These are phyloP conservation scores for Rhinella marina DNA, from an alignment of 2,797 vertebrate genomes.

Conservation along the genomic window DNA sequence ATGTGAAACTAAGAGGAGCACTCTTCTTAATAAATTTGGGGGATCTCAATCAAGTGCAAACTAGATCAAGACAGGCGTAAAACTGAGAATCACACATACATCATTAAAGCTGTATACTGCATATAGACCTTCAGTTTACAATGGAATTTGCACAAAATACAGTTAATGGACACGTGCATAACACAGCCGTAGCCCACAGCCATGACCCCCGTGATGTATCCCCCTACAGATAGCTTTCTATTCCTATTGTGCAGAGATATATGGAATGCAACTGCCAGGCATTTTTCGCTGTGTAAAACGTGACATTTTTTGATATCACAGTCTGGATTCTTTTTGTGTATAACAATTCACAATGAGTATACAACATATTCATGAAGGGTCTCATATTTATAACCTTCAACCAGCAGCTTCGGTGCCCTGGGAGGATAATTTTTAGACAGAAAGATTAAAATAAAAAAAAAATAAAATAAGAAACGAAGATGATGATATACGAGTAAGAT, in stretches of 20 bases:
- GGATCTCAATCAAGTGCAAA: too few species aligned
- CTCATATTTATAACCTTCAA: background rate
- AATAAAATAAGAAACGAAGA: background rate
- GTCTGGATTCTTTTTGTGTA: background rate
- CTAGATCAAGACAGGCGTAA: too few species aligned
- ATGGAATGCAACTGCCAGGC: background rate
- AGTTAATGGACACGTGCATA: too few species aligned
- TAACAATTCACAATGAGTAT: background rate
- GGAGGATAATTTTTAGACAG: background rate
- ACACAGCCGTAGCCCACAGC: too few species aligned
- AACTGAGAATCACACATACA: too few species aligned
- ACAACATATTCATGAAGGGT: background rate
- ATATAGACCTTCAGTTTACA: too few species aligned
- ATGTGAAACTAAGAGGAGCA: too few species aligned
- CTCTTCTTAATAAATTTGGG: too few species aligned
- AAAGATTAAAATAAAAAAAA: background rate
- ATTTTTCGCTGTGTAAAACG: background rate
- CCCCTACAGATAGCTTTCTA: background rate
- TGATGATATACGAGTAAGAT: background rate
- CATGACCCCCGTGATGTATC: background rate
- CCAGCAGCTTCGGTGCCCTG: background rate
- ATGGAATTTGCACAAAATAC: too few species aligned
- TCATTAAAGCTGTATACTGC: too few species aligned
- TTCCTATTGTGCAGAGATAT: background rate
- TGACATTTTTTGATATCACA: background rate